Evolutionary conservation across 2,888 invertebrate genomes (phyloP), one percentile per base, ranked within the genome.

Genomic region (Steinernema carpocapsae): DNA sequence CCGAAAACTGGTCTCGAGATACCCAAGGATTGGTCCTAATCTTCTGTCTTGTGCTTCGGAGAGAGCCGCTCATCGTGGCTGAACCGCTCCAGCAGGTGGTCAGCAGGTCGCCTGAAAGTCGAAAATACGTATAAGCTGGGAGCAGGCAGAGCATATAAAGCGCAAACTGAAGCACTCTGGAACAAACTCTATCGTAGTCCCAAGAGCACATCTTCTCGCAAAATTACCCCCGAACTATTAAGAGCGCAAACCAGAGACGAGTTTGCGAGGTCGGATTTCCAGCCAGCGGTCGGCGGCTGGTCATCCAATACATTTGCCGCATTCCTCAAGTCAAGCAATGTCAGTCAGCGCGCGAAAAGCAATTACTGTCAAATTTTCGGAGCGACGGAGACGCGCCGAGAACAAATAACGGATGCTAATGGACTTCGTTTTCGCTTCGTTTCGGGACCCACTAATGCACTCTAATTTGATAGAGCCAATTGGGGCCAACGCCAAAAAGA

Each of bases 11-110:
- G 17, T 71, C 46, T 43, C 51, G 22, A n/a, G 70, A 37, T 22
- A 79, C 29, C 79, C 79, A 79, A 22, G 79, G 79, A 74, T 79
- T 79, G 24, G 79, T 79, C 26, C 79, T 75, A 29, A 78, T 78
- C 71, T 59, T 48, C 77, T 77, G 64, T 64, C 64, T 29, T 17
- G 64, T 64, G 64, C 64, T 64, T 14, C 64, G 29, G 7, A 64
- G 64, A 29, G 64, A 64, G 24, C 64, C 64, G 32, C 64, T 64
- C 64, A 64, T 64, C 10, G 64, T 64, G 64, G 17, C 64, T 2
- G 32, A 32, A 17, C 64, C 37, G 32, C 17, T 64, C 64, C 64
- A 64, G 29, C 29, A 64, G 26, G 64, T 64, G 29, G 64, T 64
- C 29, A 64, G 64, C 2, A 64, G 19, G 14, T 64, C 64, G 64